These are phyloP conservation scores for Trisateles emortualis DNA, from an alignment of 2,888 invertebrate species.

Conservation along the genomic window DNA sequence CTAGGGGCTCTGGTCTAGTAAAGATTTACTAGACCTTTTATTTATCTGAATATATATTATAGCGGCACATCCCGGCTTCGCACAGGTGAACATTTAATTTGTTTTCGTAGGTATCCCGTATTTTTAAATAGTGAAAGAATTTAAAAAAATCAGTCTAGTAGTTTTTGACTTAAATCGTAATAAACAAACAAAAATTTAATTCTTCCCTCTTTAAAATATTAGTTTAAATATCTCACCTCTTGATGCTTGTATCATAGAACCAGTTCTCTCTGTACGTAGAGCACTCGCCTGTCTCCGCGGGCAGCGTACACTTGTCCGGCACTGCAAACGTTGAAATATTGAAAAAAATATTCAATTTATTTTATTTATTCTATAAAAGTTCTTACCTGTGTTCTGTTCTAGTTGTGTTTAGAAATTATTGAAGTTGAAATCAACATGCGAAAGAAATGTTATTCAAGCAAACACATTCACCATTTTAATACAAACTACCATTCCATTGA, in stretches of 20 bases:
- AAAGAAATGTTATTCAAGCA: neutral
- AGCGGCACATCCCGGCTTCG: no score
- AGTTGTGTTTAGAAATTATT: neutral
- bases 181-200: neutral
- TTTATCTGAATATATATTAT: no score
- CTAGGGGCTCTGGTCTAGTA: no score
- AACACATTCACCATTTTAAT: neutral
- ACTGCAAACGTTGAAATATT: conserved; percentile 51
- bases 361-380: no score
- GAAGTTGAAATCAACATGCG: neutral
- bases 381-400: no score
- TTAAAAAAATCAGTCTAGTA: no score
- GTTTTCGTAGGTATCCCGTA: no score
- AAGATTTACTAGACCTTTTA: no score
- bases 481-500: neutral
- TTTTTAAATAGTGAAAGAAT: no score
- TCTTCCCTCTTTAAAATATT: neutral
- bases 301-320: conserved; percentile 89
- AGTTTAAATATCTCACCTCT: conserved; percentile 61
- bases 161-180: no score
- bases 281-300: conserved; percentile 92
- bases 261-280: conserved; percentile 91
- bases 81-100: no score
- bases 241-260: conserved; percentile 93
- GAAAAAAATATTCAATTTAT: no score